Evolutionary conservation across 2,113 vertebrate genomes (phyloP).

Genomic region (Macaca fascicularis): T2T-MFA8v1.1 NC_088378.1:8581001-8581500

Average conservation of each 20-base stretch:
- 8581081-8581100: background rate
- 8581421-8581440: background rate
- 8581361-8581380: background rate
- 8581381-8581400: background rate
- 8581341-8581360: background rate
- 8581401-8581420: background rate
- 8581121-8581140: background rate
- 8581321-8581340: background rate
- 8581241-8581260: background rate
- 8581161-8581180: background rate
- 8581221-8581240: background rate
- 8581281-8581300: background rate
- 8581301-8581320: background rate
- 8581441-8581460: background rate
- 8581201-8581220: background rate
- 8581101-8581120: background rate
- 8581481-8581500: background rate
- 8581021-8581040: no score
- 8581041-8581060: background rate
- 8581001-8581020: fast-evolving
- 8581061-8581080: background rate
- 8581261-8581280: background rate
- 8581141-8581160: background rate
- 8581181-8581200: background rate
- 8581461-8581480: background rate